Evolutionary conservation across 2,888 invertebrate species (phyloP).

Genomic region (Kuschelorhynchus macadamiae): DNA sequence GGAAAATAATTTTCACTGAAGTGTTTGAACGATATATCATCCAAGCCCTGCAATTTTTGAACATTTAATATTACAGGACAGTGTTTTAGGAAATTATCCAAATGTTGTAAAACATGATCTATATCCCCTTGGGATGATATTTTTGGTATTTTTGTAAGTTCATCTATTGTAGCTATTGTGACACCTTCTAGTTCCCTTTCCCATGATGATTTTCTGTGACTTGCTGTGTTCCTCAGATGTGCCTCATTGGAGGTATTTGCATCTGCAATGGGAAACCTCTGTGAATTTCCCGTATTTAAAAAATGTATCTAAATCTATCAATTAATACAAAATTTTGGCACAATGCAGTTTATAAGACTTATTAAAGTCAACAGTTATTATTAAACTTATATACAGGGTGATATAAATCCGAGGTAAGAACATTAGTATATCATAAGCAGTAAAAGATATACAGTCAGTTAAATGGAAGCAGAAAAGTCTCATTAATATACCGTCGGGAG

Average conservation of each 20-base stretch:
- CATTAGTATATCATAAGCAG: too few relatives aligned
- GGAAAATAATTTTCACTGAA: conserved; percentile 70
- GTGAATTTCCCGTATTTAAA: conserved; percentile 64
- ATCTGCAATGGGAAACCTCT: conserved; percentile 66
- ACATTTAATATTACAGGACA: conserved; percentile 75
- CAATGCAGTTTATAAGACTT: neutral
- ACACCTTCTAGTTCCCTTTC: conserved; percentile 45
- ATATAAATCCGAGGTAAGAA: too few relatives aligned
- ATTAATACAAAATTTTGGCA: conserved; percentile 7
- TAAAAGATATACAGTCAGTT: too few relatives aligned
- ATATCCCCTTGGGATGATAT: conserved; percentile 66
- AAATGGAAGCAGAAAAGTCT: too few relatives aligned
- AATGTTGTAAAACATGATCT: conserved; percentile 58
- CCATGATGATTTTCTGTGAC: conserved; percentile 10
- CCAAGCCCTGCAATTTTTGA: conserved; percentile 75
- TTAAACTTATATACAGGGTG: too few relatives aligned
- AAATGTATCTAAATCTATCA: too few relatives aligned
- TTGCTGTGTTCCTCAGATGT: conserved; percentile 10
- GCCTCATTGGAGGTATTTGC: conserved; percentile 4
- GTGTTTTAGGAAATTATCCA: conserved; percentile 62
- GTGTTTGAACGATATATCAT: conserved; percentile 66
- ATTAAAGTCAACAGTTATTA: too few relatives aligned
- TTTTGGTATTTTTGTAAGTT: conserved; percentile 57
- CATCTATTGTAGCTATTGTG: conserved; percentile 43
- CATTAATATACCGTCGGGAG: too few relatives aligned